Base-by-base conservation (phyloP, 2,888 invertebrate genomes). In the Hermaeophaga mercurialis region DNA sequence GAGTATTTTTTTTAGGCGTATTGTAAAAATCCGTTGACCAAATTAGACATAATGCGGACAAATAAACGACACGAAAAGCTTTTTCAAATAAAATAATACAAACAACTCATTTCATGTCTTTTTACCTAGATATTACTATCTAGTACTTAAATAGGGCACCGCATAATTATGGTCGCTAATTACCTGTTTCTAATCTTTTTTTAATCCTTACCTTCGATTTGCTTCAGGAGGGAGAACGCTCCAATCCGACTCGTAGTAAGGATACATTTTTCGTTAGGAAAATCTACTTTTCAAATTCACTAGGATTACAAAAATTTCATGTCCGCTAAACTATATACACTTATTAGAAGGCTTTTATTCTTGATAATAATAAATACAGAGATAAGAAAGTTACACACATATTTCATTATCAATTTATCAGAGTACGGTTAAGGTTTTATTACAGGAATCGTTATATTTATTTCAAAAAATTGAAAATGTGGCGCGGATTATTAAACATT, bases 211-310 rank as follows among this genome's bases (percentile, higher is more conserved):
- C 91, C 91, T 89, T 82, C 91, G 83, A 74, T 92, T 92, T 66
- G 89, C 85, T 78, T 92, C 91, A 56, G 90, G 89, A 61, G 92
- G 92, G 69, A 92, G 80, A 67, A 91, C 87, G 79, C 91, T 91
- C 89, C 90, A 90, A 75, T 92, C 91, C 56, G 88, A 84, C 77
- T 91, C 91, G 75, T 89, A 89, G 72, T 82, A 83, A 38, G 81
- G 78, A 77, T 81, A 83, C 84, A 84, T 84, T 59, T 54, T 66
- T 58, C 8, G 46, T 48, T 33, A 36, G 14, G 15, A 36, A 12
- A 54, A 47, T 24, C 24, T 46, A 52, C 45, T 50, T 46, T 56
- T 52, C 22, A 52, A 41, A 54, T 31, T 36, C 34, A 56, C 46
- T 28, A 41, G 24, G 14, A 41, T 53, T 58, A 31, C 9, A 44